Percentiles rank a stretch among this genome's conserved stretches.
These are phyloP conservation scores for Chrysogorgia sp. DNA, from an alignment of 92 coral and sea anemone species.

Conservation along the genomic window DNA sequence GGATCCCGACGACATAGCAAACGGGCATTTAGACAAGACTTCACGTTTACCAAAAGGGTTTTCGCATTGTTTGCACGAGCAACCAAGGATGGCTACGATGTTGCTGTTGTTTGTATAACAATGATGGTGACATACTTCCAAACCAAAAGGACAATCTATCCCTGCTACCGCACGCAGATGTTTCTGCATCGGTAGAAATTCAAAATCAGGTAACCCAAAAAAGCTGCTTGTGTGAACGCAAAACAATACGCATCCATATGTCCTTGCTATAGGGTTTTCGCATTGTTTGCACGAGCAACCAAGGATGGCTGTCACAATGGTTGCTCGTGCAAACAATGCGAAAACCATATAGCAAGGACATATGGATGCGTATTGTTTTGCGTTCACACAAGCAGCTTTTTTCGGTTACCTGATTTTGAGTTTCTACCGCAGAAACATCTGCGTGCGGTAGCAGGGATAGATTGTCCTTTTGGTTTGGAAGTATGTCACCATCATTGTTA, in stretches of 20 bases:
- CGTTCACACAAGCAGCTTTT: not conserved
- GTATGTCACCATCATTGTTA: slow-evolving; percentile 18
- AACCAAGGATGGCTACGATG: too few species aligned
- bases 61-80: slow-evolving; percentile 5
- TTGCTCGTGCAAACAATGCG: not conserved
- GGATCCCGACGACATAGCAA: not conserved
- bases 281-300: too few species aligned
- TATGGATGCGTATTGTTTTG: not conserved
- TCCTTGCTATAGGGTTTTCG: too few species aligned
- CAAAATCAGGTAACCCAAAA: too few species aligned
- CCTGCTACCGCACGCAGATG: too few species aligned
- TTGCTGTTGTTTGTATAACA: too few species aligned
- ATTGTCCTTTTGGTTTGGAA: not conserved
- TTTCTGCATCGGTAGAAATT: too few species aligned
- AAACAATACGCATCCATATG: too few species aligned
- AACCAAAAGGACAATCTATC: too few species aligned
- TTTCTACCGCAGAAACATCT: slow-evolving; percentile 17
- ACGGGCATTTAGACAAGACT: not conserved
- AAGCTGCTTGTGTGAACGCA: too few species aligned
- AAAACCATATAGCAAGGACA: slow-evolving; percentile 11
- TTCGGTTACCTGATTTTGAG: not conserved
- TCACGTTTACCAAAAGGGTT: slow-evolving; percentile 9
- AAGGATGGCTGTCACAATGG: too few species aligned
- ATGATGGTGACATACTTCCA: too few species aligned
- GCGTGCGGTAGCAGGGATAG: not conserved